Base-by-base conservation (phyloP, 2,113 vertebrate genomes). In the Entomyzon cyanotis region DNA sequence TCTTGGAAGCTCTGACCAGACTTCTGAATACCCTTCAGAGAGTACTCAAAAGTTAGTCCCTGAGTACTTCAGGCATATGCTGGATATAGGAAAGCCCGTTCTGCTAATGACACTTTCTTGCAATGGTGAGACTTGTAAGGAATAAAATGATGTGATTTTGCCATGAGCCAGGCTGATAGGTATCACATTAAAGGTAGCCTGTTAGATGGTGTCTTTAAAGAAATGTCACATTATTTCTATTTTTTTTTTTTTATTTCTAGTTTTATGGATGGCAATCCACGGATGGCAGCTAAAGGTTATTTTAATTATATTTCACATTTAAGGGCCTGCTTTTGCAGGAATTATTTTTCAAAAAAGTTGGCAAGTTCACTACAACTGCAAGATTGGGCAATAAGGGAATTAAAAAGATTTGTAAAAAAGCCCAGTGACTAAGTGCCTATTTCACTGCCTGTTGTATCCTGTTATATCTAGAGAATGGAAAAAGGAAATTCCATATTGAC, bases 401-500 rank as follows among this genome's bases (percentile, higher is more conserved):
- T 90, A 70, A 93, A 95, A 95, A 68, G 82, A 92, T 96, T 92
- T 95, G 90, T 93, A 69, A 93, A 96, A 93, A 93, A 52, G 0
- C 11, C 21, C 82, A 77, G 50, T 95, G 92, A 95, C 88, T 97
- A 96, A 96, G 59, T 93, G 88, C 88, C 79, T 92, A 25, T 92
- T 96, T 96, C 92, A 69, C 79, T 95, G 96, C 96, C 71, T 97
- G 96, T 95, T 96, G 82, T 92, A 93, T 97, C 95, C 90, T 96
- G 94, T 93, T 95, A 62, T 92, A 96, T 70, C 85, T 64, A 90
- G 79, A 96, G 94, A 96, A 97, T 95, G 96, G 95, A 97, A 97
- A 96, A 95, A 97, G 95, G 79, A 97, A 95, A 97, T 97, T 94
- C 96, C 96, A 93, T 84, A 93, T 96, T 95, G 95, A 88, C 82